phyloP scores from a whole-genome alignment of 2,888 invertebrate genomes.

The Melolontha melolontha region DNA sequence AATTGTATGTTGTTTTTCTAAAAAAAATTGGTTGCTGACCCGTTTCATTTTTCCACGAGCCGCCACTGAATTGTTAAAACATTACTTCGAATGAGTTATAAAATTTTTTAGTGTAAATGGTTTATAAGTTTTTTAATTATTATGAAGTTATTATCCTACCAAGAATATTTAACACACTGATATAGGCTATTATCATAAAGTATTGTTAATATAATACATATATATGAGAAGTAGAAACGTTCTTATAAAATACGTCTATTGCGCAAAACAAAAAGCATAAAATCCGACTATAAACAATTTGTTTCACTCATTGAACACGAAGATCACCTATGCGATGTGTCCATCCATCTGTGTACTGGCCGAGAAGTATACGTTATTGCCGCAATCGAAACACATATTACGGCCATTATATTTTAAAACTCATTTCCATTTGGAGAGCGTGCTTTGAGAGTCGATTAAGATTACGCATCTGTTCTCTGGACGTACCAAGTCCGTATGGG shows the following conservation, averaged over 20 bases:
- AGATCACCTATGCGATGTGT: conserved; percentile 32
- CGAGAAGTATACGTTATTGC: conserved; percentile 12
- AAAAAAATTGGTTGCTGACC: no score
- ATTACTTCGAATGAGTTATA: no score
- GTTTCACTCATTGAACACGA: conserved; percentile 26
- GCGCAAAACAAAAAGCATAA: conserved; percentile 12
- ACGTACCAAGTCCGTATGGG: conserved; percentile 4
- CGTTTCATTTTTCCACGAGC: no score
- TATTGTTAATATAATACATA: not conserved
- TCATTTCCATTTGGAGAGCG: conserved; percentile 35
- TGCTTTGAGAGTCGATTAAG: conserved; percentile 37
- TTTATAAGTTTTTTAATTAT: no score
- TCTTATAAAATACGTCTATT: conserved; percentile 4
- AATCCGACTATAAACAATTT: conserved; percentile 25
- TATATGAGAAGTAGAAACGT: conserved; percentile 1
- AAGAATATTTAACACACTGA: conserved; percentile 1
- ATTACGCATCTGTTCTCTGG: conserved; percentile 31
- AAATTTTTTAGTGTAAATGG: no score
- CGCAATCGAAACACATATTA: conserved; percentile 31
- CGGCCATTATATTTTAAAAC: conserved; percentile 33
- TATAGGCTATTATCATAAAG: not conserved
- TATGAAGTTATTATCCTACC: not conserved
- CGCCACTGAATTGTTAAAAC: no score
- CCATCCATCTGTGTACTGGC: conserved; percentile 1
- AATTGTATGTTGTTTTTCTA: no score